Evolutionary conservation across 2,888 invertebrate species (phyloP).

Genomic region (Apodemia mormo): DNA sequence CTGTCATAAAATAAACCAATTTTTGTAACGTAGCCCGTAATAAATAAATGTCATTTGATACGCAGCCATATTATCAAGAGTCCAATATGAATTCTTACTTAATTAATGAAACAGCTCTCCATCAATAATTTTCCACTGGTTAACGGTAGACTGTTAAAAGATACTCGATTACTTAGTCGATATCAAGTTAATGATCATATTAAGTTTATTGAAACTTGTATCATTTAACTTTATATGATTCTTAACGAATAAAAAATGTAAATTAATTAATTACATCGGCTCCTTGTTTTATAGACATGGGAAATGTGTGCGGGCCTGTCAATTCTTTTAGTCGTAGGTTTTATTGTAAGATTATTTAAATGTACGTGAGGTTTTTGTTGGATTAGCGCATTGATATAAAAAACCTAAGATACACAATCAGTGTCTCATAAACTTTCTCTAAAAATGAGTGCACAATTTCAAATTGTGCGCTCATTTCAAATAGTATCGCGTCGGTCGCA

Average conservation of each 20-base stretch:
- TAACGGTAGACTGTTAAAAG: slow-evolving; percentile 13
- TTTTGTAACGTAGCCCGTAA: not conserved
- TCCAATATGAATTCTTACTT: slow-evolving; percentile 13
- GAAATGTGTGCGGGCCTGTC: slow-evolving; percentile 6
- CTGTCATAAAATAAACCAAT: not conserved
- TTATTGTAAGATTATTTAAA: no score
- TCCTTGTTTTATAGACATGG: slow-evolving; percentile 10
- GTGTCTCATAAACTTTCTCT: no score
- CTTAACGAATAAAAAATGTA: slow-evolving; percentile 10
- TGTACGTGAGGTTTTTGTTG: no score
- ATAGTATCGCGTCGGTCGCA: no score
- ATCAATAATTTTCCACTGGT: slow-evolving; percentile 6
- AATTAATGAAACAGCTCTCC: slow-evolving; percentile 9
- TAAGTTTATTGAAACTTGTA: slow-evolving; percentile 13
- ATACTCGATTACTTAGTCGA: slow-evolving; percentile 5
- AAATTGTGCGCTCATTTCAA: no score
- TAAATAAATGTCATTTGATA: slow-evolving; percentile 12
- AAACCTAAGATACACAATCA: no score
- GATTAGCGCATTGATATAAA: no score
- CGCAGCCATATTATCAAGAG: not conserved
- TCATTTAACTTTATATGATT: not conserved
- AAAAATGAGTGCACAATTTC: no score
- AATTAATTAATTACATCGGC: slow-evolving; percentile 13
- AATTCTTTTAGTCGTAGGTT: not conserved
- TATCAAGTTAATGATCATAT: slow-evolving; percentile 15